Percentiles rank a stretch among this genome's conserved stretches.
Evolutionary conservation across 2,888 invertebrate species (phyloP).

Genomic region (Stenichneumon culpator): DNA sequence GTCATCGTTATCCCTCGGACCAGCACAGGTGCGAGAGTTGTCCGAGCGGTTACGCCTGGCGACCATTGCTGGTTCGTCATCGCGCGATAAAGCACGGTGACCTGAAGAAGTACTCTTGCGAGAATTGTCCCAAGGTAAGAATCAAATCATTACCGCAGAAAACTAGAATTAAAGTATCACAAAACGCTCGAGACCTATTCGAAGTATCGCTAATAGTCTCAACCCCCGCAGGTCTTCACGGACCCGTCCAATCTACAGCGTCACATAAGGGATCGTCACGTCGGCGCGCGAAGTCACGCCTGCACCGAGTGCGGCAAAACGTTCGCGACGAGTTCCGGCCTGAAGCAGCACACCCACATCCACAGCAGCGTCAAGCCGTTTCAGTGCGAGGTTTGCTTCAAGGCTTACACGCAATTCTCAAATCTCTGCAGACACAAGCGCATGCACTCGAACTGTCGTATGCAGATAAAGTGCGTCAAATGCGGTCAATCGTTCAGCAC

Average conservation of each 20-base stretch:
- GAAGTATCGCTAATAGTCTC: conserved; percentile 83
- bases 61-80: conserved; percentile 93
- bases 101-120: conserved; percentile 95
- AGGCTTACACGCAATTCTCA: conserved; percentile 99
- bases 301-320: conserved; percentile 99
- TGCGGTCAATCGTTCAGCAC: conserved; percentile 97
- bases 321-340: conserved; percentile 98
- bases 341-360: conserved; percentile 99
- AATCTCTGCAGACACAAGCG: conserved; percentile 99
- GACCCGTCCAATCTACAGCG: conserved; percentile 98
- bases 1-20: conserved; percentile 92
- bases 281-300: conserved; percentile 97
- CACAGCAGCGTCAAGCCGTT: conserved; percentile 99
- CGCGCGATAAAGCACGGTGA: conserved; percentile 93
- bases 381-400: conserved; percentile 98
- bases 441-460: conserved; percentile 98
- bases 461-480: conserved; percentile 97
- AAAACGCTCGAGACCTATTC: conserved; percentile 72
- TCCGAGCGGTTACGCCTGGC: conserved; percentile 93
- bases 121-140: conserved; percentile 94
- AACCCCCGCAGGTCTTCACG: conserved; percentile 94
- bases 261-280: conserved; percentile 98
- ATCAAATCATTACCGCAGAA: conserved; percentile 21
- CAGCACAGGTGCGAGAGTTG: conserved; percentile 95
- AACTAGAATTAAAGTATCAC: conserved; percentile 6